Evolutionary conservation across 30 jellyfish, hydroid and myxozoan genomes (phyloP), one percentile per base, ranked within the genome.

Genomic region (Clytia hemisphaerica): DNA sequence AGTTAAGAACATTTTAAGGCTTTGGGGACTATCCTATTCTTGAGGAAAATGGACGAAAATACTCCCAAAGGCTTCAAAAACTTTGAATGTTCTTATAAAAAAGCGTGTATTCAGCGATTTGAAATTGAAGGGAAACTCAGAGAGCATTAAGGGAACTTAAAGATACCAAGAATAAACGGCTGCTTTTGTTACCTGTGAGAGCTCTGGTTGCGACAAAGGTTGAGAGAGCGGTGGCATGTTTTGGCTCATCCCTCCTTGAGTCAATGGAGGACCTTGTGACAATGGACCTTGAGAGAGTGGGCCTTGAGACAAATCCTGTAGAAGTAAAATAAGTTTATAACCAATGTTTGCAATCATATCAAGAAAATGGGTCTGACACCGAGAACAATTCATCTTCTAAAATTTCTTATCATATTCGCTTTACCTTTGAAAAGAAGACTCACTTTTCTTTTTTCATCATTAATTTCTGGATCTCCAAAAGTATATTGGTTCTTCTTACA

Each of bases 171-270:
- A 19, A 22, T 19, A 22, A 31, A 61, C 73, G 15, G 0, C 32
- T 29, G 19, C 15, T 31, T 22, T 24, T n/a, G n/a, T 63, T 53
- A 88, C 97, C 94, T 88, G 98, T 15, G 98, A 89, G 16, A 89
- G 86, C 45, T 89, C 98, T 57, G 98, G 92, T 67, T 89, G 98
- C 3, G 98, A 89, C 81, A 89, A 68, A n/a, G 98, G 95, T 75
- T 89, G 98, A 1, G 98, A 89, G 78, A 89, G 57, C 3, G 98
- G 98, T 71, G 76, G 92, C 91, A 89, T 80, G 10, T 84, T 94
- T 75, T 89, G 98, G 49, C 98, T 89, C 98, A 89, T 89, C 22
- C 97, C 97, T 16, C 97, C 93, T 62, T 88, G 97, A 4, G 97
- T 88, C 79, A 88, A 45, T 31, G 93, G 93, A 45, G 84, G 79